Evolutionary conservation across 2,113 vertebrate species (phyloP).

Genomic region (Fukomys damarensis): DNA sequence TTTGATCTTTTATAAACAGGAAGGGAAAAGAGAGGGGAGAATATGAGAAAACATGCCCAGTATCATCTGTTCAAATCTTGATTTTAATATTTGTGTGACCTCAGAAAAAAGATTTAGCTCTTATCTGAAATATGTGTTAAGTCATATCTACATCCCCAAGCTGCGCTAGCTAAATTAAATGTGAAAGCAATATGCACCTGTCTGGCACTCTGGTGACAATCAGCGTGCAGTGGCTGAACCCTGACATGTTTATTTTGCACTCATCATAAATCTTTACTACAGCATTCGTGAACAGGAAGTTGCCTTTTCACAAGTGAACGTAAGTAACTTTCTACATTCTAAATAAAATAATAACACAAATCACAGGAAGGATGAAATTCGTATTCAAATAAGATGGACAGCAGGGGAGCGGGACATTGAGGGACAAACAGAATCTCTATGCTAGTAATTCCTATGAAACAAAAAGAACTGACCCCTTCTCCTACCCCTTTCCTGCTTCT

Average conservation of each 20-base stretch:
- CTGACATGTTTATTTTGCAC: not conserved
- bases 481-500: not conserved
- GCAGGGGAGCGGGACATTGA: fast-evolving
- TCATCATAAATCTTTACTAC: not conserved
- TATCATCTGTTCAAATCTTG: slow-evolving; percentile 5
- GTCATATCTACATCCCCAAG: not conserved
- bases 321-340: not conserved
- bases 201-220: not conserved
- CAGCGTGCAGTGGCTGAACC: not conserved
- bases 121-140: slow-evolving; percentile 36
- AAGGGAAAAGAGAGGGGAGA: not conserved
- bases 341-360: not conserved
- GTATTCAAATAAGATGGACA: not conserved
- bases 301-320: not conserved
- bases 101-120: slow-evolving; percentile 4
- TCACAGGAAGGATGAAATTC: not conserved
- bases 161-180: slow-evolving; percentile 17
- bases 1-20: slow-evolving; percentile 29
- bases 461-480: not conserved
- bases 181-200: not conserved
- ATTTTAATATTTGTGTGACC: slow-evolving; percentile 31
- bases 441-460: not conserved
- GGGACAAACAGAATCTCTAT: not conserved
- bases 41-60: not conserved
- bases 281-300: not conserved